These are phyloP conservation scores for Mechanitis mazaeus DNA, from an alignment of 2,888 invertebrate genomes.

Conservation along the genomic window DNA sequence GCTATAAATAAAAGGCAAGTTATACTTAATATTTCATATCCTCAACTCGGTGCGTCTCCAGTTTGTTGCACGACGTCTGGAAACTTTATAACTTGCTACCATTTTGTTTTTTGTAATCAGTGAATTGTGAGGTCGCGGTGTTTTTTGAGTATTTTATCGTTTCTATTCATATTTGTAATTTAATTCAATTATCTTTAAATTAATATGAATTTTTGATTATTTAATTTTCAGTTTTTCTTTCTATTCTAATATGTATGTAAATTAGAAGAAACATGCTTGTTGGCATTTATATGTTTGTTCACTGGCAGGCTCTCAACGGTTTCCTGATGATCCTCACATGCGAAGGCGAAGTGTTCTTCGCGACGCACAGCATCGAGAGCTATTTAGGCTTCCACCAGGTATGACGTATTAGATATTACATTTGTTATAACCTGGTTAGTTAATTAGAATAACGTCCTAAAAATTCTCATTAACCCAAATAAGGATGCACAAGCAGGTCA, in stretches of 20 bases:
- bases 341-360: constrained; percentile 99
- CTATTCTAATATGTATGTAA: no score
- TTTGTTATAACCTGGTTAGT: no score
- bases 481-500: constrained; percentile 9
- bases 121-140: background rate
- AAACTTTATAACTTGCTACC: background rate
- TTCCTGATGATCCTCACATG: constrained; percentile 99
- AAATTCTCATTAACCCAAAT: constrained; percentile 2
- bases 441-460: background rate
- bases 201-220: no score
- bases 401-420: constrained; percentile 40
- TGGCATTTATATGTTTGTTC: constrained; percentile 5
- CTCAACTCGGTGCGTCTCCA: constrained; percentile 40
- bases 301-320: constrained; percentile 95
- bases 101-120: constrained; percentile 8
- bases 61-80: constrained; percentile 27
- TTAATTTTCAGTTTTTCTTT: no score
- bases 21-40: constrained; percentile 45
- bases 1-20: constrained; percentile 52
- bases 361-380: constrained; percentile 99
- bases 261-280: no score
- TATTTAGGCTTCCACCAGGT: constrained; percentile 99
- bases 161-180: no score
- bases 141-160: no score
- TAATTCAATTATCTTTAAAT: no score